Conservation (phyloP, 2,888 invertebrate genomes). For the Trichogramma dendrolimi region DNA sequence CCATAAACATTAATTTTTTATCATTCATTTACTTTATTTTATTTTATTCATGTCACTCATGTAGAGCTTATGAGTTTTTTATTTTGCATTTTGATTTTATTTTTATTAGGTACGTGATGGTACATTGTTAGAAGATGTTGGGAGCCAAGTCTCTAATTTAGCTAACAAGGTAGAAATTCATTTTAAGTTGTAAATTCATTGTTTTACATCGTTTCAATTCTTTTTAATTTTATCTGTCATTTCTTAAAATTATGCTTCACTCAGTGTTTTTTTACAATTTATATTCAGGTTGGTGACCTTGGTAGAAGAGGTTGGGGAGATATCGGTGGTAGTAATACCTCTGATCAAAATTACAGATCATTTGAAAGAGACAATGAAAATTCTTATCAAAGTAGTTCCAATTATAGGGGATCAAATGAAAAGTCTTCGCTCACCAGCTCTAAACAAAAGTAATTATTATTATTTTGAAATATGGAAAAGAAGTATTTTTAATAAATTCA, state of each 20-base stretch:
- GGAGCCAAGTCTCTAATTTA: constrained; percentile 61
- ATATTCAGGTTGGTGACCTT: constrained; percentile 61
- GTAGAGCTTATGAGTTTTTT: constrained; percentile 18
- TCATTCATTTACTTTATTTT: no score
- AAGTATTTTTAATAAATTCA: constrained; percentile 2
- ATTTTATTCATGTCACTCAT: no score
- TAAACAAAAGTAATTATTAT: constrained; percentile 38
- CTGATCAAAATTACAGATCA: constrained; percentile 47
- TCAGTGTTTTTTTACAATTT: constrained; percentile 17
- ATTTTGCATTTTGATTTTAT: constrained; percentile 35
- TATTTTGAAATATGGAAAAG: constrained; percentile 21
- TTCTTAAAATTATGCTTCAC: background rate
- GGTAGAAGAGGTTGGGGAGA: constrained; percentile 66
- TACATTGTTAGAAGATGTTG: constrained; percentile 64
- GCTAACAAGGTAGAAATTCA: constrained; percentile 60
- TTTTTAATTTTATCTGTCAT: background rate
- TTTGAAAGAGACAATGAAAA: constrained; percentile 41
- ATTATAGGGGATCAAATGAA: constrained; percentile 41
- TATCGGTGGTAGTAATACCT: constrained; percentile 57
- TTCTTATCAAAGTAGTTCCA: constrained; percentile 40
- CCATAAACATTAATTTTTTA: no score
- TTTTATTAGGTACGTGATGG: constrained; percentile 65
- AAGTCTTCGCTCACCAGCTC: constrained; percentile 44
- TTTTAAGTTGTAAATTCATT: constrained; percentile 2
- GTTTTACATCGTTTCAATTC: background rate